These are phyloP conservation scores for Pomatostomus ruficeps DNA, from an alignment of 2,113 vertebrate genomes.

Conservation along the genomic window DNA sequence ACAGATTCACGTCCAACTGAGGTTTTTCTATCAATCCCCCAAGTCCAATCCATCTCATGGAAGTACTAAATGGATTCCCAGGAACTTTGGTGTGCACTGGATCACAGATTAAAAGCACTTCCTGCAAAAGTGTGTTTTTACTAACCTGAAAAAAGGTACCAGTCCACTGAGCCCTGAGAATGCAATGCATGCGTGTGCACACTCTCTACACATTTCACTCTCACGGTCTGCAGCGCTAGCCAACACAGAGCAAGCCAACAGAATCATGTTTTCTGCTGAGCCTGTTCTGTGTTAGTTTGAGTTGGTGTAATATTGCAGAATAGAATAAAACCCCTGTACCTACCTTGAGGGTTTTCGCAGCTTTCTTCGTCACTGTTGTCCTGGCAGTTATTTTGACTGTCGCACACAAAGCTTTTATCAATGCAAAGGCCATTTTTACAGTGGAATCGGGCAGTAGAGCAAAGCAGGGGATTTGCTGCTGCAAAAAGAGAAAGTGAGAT, in stretches of 20 bases:
- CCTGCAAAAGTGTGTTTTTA: not conserved
- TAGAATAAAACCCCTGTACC: not conserved
- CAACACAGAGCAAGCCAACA: not conserved
- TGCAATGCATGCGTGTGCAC: not conserved
- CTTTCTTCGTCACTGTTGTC: slow-evolving; percentile 96
- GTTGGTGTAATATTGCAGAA: not conserved
- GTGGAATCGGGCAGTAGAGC: slow-evolving; percentile 91
- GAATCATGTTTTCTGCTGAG: not conserved
- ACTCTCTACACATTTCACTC: not conserved
- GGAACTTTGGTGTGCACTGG: not conserved
- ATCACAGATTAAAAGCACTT: not conserved
- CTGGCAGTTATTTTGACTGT: slow-evolving; percentile 92
- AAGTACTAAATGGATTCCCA: not conserved
- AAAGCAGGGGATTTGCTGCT: slow-evolving; percentile 92
- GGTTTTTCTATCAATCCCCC: not conserved
- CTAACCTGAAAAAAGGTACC: not conserved
- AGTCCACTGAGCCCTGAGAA: not conserved
- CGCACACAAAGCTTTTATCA: slow-evolving; percentile 95
- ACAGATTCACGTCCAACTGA: not conserved
- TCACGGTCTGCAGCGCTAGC: not conserved
- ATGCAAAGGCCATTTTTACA: slow-evolving; percentile 94
- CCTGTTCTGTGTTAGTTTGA: not conserved
- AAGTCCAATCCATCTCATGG: not conserved
- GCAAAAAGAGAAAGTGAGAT: slow-evolving; percentile 34
- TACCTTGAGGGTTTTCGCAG: slow-evolving; percentile 91